A percentile compares a stretch with the other conserved stretches of the same genome.
Evolutionary conservation across 2,797 vertebrate genomes (phyloP).

Genomic region (Scolopax rusticola): DNA sequence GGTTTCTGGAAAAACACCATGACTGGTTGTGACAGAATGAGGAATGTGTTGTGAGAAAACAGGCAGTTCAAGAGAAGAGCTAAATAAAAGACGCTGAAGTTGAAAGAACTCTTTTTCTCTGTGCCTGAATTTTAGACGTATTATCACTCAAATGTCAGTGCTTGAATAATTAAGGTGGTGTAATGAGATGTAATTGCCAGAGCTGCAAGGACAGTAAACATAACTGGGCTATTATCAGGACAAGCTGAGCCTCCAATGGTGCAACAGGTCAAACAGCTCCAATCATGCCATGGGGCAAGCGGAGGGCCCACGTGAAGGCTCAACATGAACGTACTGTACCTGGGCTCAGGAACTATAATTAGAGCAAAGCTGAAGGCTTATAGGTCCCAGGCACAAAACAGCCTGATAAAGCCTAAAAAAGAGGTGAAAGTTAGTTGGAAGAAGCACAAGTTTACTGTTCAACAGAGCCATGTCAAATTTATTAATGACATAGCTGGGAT

Average conservation of each 20-base stretch:
- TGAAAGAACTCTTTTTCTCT: conserved; percentile 2
- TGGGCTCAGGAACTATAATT: conserved; percentile 3
- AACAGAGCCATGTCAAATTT: background rate
- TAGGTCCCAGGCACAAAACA: conserved; percentile 5
- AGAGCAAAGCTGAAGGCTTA: conserved; percentile 40
- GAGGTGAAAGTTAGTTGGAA: background rate
- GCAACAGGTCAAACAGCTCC: conserved; percentile 52
- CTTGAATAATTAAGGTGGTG: conserved; percentile 56
- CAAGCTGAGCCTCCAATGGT: conserved; percentile 52
- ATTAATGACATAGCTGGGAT: background rate
- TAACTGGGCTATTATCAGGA: conserved; percentile 45
- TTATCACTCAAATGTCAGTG: conserved; percentile 25
- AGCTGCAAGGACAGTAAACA: conserved; percentile 73
- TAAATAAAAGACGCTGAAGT: background rate
- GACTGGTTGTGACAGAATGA: background rate
- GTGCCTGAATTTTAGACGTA: conserved; percentile 23
- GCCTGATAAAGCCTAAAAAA: background rate
- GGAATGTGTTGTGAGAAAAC: conserved; percentile 46
- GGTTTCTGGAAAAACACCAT: conserved; percentile 28
- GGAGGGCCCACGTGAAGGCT: background rate
- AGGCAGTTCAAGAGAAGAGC: conserved; percentile 13
- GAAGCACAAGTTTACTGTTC: background rate
- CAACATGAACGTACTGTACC: conserved; percentile 40
- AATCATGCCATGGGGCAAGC: background rate
- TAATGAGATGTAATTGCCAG: conserved; percentile 55